A percentile compares a stretch with the other conserved stretches of the same genome.
Conservation (phyloP, 37 sponge, comb jelly and placozoan species). For the Halisarca cf. caerulea region DNA sequence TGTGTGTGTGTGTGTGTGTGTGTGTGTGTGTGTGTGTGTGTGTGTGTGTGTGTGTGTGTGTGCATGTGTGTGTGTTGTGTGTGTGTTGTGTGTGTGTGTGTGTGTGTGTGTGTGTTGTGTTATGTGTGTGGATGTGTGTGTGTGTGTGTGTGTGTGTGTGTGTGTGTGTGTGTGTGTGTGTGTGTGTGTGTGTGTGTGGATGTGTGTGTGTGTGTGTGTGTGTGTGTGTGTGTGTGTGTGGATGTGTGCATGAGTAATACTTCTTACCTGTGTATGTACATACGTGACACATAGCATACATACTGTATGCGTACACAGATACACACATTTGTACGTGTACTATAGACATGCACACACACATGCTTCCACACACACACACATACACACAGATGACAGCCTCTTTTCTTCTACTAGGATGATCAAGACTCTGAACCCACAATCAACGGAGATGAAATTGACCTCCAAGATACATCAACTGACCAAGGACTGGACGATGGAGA, state of each 20-base stretch:
- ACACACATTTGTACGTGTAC: background rate
- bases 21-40: constrained; percentile 24
- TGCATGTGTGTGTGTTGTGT: constrained; percentile 6
- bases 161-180: constrained; percentile 12
- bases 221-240: background rate
- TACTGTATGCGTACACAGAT: background rate
- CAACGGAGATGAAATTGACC: background rate
- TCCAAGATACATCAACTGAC: background rate
- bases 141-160: background rate
- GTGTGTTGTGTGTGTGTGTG: background rate
- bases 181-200: background rate
- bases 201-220: constrained; percentile 1
- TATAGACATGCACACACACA: too few species aligned
- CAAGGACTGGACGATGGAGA: background rate
- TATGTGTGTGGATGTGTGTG: background rate
- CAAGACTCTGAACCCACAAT: constrained; percentile 8
- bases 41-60: constrained; percentile 25
- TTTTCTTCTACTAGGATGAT: constrained; percentile 18
- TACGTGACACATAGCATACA: background rate
- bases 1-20: constrained; percentile 24
- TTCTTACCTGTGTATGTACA: background rate
- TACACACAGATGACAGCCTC: background rate
- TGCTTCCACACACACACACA: too few species aligned
- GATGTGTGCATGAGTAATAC: background rate
- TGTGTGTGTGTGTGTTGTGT: too few species aligned